Percentiles rank a stretch among this genome's conserved stretches.
These are phyloP conservation scores for Molorchus minor DNA, from an alignment of 2,888 invertebrate genomes.

Conservation along the genomic window DNA sequence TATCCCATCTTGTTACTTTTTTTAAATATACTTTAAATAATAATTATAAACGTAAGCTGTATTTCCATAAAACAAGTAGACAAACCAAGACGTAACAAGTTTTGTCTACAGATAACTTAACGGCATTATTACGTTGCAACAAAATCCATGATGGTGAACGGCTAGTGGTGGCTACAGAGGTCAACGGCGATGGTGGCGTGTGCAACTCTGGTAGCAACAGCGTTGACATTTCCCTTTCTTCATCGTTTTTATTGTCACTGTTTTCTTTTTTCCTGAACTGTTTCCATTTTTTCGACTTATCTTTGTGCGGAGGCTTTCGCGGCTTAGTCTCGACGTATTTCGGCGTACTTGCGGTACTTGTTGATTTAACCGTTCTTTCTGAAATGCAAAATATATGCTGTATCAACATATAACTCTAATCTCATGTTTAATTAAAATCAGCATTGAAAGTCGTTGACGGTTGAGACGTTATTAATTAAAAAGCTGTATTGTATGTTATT, in stretches of 20 bases:
- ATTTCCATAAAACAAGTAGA: conserved; percentile 39
- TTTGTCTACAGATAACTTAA: conserved; percentile 38
- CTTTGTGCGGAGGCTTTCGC: conserved; percentile 57
- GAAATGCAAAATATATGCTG: conserved; percentile 33
- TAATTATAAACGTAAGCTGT: conserved; percentile 13
- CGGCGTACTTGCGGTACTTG: conserved; percentile 59
- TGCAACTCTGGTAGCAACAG: conserved; percentile 50
- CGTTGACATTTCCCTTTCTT: conserved; percentile 54
- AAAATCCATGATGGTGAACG: conserved; percentile 56
- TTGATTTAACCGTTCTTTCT: conserved; percentile 60
- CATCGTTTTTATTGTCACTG: conserved; percentile 52
- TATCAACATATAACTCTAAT: no score
- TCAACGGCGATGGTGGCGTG: conserved; percentile 46
- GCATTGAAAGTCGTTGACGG: no score
- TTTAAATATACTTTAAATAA: conserved; percentile 18
- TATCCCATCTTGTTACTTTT: conserved; percentile 45
- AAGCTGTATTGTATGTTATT: no score
- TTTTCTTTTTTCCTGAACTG: conserved; percentile 53
- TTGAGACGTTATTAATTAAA: no score
- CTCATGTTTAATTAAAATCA: no score
- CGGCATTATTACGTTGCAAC: conserved; percentile 45
- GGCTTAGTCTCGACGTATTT: conserved; percentile 58
- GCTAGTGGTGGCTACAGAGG: conserved; percentile 53
- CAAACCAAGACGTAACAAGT: conserved; percentile 40
- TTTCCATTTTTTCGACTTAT: conserved; percentile 59